A percentile compares a stretch with the other conserved stretches of the same genome.
phyloP scores from a whole-genome alignment of 2,888 invertebrate species.

The Tiphia femorata region DNA sequence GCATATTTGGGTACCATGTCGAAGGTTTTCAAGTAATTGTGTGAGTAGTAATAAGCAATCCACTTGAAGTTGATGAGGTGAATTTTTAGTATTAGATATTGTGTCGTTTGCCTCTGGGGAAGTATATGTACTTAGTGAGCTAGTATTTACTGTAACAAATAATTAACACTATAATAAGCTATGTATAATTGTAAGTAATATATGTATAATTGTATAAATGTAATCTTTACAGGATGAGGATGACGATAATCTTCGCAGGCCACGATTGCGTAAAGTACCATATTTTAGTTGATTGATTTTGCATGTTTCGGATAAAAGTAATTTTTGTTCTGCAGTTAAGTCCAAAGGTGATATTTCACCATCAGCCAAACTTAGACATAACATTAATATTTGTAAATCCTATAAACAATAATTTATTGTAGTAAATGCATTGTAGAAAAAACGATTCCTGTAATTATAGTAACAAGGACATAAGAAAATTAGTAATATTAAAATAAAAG shows the following conservation, averaged over 20 bases:
- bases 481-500: background rate
- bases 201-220: background rate
- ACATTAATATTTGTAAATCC: slow-evolving; percentile 74
- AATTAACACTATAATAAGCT: background rate
- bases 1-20: slow-evolving; percentile 71
- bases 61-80: slow-evolving; percentile 42
- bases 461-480: background rate
- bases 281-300: slow-evolving; percentile 48
- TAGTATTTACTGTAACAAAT: slow-evolving; percentile 30
- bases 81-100: slow-evolving; percentile 17
- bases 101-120: slow-evolving; percentile 19
- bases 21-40: slow-evolving; percentile 60
- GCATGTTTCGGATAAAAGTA: slow-evolving; percentile 67
- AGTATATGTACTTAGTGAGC: slow-evolving; percentile 9
- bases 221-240: slow-evolving; percentile 28
- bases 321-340: slow-evolving; percentile 76
- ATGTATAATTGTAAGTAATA: background rate
- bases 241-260: slow-evolving; percentile 49
- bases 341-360: slow-evolving; percentile 75
- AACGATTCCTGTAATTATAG: background rate
- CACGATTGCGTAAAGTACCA: slow-evolving; percentile 47
- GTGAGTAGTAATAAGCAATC: slow-evolving; percentile 55
- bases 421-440: background rate
- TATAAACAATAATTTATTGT: slow-evolving; percentile 15
- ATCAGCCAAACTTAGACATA: slow-evolving; percentile 77